Percentiles rank a stretch among this genome's conserved stretches.
phyloP scores from a whole-genome alignment of 1,140 invertebrate genomes.

The Phortica variegata region DNA sequence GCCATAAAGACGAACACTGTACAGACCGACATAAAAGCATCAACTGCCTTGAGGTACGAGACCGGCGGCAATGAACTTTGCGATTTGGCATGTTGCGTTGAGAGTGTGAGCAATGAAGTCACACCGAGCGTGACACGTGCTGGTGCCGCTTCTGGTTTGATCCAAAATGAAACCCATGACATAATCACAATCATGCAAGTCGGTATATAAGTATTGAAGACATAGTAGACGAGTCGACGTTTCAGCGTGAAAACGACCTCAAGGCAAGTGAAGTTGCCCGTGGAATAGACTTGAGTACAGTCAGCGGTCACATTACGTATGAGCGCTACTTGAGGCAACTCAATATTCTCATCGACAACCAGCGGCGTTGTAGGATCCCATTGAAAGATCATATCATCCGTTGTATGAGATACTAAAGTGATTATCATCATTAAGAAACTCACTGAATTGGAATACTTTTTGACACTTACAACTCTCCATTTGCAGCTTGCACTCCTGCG shows the following conservation, averaged over 20 bases:
- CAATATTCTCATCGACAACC: constrained; percentile 87
- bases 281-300: constrained; percentile 72
- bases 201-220: constrained; percentile 87
- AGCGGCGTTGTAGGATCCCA: constrained; percentile 85
- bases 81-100: constrained; percentile 88
- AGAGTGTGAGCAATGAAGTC: constrained; percentile 84
- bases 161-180: constrained; percentile 95
- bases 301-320: constrained; percentile 83
- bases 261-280: constrained; percentile 85
- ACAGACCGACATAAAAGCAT: constrained; percentile 89
- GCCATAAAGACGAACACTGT: constrained; percentile 92
- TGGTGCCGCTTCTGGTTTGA: constrained; percentile 85
- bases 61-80: constrained; percentile 85
- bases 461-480: constrained; percentile 84
- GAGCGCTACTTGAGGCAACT: constrained; percentile 80
- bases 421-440: not conserved
- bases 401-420: constrained; percentile 80
- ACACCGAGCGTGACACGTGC: constrained; percentile 87
- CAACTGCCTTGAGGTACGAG: constrained; percentile 86
- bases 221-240: constrained; percentile 79
- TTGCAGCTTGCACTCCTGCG: constrained; percentile 86
- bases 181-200: constrained; percentile 86
- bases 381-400: constrained; percentile 86
- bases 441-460: not conserved
- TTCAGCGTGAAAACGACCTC: constrained; percentile 85